Evolutionary conservation across 2,888 invertebrate genomes (phyloP).

Genomic region (Agonopterix alstromeriana): DNA sequence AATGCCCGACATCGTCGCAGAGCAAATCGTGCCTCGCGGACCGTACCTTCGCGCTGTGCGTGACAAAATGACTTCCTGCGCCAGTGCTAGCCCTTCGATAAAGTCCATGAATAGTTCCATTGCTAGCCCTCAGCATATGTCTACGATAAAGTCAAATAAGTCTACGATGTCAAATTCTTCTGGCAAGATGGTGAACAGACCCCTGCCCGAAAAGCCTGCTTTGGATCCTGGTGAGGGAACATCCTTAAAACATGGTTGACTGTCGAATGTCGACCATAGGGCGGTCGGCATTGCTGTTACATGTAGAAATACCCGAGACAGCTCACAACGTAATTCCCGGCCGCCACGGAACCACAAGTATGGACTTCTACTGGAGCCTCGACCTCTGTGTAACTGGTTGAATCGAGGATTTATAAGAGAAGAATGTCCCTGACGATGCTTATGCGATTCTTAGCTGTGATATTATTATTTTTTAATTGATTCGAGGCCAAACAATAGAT

Average conservation of each 20-base stretch:
- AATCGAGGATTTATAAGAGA: constrained; percentile 8
- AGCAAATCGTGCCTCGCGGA: constrained; percentile 64
- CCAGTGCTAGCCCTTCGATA: constrained; percentile 21
- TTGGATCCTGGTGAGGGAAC: constrained; percentile 56
- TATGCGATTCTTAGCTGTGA: constrained; percentile 65
- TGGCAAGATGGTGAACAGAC: constrained; percentile 80
- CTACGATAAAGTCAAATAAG: constrained; percentile 43
- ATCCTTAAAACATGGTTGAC: constrained; percentile 46
- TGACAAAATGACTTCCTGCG: constrained; percentile 61
- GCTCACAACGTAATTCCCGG: background rate
- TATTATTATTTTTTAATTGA: constrained; percentile 49
- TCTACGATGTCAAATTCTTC: constrained; percentile 56
- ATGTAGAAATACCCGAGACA: background rate
- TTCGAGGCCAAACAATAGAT: constrained; percentile 29
- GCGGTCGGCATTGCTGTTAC: background rate
- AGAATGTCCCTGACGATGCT: constrained; percentile 25
- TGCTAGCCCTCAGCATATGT: constrained; percentile 28
- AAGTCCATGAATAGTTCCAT: constrained; percentile 29
- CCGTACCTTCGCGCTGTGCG: constrained; percentile 79
- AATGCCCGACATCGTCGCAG: constrained; percentile 64
- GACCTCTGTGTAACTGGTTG: constrained; percentile 25
- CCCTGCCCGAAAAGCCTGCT: constrained; percentile 81
- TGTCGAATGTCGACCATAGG: constrained; percentile 11
- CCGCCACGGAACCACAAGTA: constrained; percentile 4
- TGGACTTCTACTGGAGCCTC: constrained; percentile 26